Evolutionary conservation across 2,888 invertebrate genomes (phyloP).

Genomic region (Adelphocoris suturalis): DNA sequence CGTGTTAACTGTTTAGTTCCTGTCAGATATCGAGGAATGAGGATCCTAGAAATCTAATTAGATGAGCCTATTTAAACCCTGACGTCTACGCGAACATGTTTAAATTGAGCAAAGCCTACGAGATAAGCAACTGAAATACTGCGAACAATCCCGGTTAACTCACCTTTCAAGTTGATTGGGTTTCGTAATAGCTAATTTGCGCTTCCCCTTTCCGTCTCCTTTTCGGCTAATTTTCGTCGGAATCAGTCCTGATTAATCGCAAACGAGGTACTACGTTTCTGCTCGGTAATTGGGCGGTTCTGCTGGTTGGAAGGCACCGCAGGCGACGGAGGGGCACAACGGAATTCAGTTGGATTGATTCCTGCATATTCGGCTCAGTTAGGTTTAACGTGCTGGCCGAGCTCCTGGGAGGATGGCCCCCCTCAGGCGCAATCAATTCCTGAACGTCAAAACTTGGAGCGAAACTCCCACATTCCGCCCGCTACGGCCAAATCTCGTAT

Average conservation of each 20-base stretch:
- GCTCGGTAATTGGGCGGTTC: conserved; percentile 2
- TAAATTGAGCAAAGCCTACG: background rate
- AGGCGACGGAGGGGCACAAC: background rate
- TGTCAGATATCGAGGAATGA: too few relatives aligned
- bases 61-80: too few relatives aligned
- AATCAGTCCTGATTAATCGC: conserved; percentile 2
- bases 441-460: background rate
- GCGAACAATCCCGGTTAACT: background rate
- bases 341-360: background rate
- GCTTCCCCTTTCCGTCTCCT: background rate
- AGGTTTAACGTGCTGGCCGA: background rate
- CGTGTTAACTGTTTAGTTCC: too few relatives aligned
- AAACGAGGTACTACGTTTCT: background rate
- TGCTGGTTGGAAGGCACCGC: background rate
- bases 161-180: conserved; percentile 12
- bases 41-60: too few relatives aligned
- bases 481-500: too few relatives aligned
- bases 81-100: too few relatives aligned
- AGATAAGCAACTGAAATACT: conserved; percentile 6
- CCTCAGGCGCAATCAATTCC: background rate
- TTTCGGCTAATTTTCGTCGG: background rate
- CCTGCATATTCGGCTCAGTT: background rate
- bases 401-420: background rate
- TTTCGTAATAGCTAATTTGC: background rate
- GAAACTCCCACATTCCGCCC: background rate